Evolutionary conservation across 2,113 vertebrate species (phyloP).

Genomic region (Azemiops feae): DNA sequence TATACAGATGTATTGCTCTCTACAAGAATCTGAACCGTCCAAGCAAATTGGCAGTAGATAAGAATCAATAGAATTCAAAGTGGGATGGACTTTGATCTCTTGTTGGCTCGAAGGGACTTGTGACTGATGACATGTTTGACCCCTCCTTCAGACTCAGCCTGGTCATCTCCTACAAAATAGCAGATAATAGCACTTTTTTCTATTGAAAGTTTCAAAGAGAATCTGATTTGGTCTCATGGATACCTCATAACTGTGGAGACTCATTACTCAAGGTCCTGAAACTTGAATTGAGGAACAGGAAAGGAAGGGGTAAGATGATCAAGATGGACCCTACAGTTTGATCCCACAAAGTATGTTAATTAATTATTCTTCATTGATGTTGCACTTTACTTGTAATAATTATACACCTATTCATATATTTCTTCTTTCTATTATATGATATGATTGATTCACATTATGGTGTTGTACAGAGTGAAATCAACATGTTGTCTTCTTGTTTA

Average conservation of each 20-base stretch:
- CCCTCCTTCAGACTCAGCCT: neutral
- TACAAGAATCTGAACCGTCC: neutral
- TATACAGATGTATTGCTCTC: neutral
- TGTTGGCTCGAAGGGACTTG: neutral
- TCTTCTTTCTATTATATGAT: neutral
- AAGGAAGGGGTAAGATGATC: neutral
- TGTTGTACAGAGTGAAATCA: neutral
- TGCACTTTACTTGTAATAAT: neutral
- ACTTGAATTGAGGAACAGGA: neutral
- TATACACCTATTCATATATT: neutral
- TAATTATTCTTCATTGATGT: neutral
- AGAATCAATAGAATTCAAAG: neutral
- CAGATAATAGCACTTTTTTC: neutral
- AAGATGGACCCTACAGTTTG: neutral
- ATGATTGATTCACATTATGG: neutral
- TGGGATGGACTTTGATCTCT: neutral
- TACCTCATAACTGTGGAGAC: neutral
- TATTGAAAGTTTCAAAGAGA: neutral
- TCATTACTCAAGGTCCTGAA: neutral
- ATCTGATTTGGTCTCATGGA: neutral
- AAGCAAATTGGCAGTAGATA: neutral
- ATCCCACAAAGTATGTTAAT: neutral
- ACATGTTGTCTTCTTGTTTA: neutral
- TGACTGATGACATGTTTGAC: neutral
- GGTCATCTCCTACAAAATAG: neutral